Evolutionary conservation across 2,797 vertebrate species (phyloP).

Genomic region (Cuniculus paca): DNA sequence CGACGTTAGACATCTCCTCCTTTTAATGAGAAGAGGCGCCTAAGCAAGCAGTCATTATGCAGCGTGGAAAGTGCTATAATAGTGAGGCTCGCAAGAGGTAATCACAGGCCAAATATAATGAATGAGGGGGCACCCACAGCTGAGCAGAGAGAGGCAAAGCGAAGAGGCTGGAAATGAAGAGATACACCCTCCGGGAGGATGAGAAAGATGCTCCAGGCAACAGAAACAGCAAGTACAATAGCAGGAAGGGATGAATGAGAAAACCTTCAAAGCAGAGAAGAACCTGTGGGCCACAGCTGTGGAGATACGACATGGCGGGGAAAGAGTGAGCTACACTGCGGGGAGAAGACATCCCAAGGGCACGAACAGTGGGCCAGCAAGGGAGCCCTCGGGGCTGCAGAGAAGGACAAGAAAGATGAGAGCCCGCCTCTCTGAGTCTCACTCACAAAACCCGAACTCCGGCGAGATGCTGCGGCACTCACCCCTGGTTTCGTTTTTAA

Average conservation of each 20-base stretch:
- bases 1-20: not conserved
- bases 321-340: fast-evolving
- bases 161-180: not conserved
- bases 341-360: not conserved
- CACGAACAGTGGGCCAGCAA: fast-evolving
- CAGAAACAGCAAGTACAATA: not conserved
- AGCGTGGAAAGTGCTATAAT: too few species aligned
- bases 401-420: not conserved
- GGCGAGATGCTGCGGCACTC: conserved; percentile 36
- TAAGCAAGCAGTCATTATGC: not conserved
- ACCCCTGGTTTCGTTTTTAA: conserved; percentile 96
- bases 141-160: fast-evolving
- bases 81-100: fast-evolving
- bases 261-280: not conserved
- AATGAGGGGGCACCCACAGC: not conserved
- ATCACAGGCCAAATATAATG: not conserved
- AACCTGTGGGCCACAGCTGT: not conserved
- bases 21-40: not conserved
- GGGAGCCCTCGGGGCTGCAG: not conserved
- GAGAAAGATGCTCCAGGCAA: not conserved
- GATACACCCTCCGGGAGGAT: not conserved
- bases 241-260: not conserved
- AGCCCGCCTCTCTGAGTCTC: fast-evolving
- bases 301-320: fast-evolving
- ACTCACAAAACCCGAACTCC: not conserved